Base-by-base conservation (phyloP, 1,140 invertebrate species). In the Pseudomyrmex cubaensis region DNA sequence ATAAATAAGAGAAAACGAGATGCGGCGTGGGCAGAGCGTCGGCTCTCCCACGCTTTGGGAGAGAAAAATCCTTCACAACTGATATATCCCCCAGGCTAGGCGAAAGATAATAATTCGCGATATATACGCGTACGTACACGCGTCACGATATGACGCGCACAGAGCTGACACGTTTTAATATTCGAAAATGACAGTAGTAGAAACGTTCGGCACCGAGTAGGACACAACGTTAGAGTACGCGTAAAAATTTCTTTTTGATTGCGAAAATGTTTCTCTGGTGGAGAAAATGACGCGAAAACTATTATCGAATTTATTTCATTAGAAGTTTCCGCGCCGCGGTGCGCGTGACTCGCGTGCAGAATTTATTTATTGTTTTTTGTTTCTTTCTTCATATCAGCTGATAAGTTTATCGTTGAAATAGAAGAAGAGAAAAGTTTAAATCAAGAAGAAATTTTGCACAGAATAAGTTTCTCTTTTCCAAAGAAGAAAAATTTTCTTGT, bases 71-170 rank as follows among this genome's bases (percentile, higher is more conserved):
- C 20, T 63, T 75, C 63, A 54, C n/a, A 66, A 35, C 73, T 35
- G 46, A 4, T 63, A 54, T 76, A 7, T 1, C 57, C n/a, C 13
- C 46, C 62, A 8, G 22, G 61, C 17, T 20, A 48, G 48, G 25
- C 64, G 20, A 64, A 54, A 66, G 74, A 76, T 76, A 76, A 76
- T 66, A 76, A 76, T 66, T 76, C 61, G 57, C 59, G 74, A 66
- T 48, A 66, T 64, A 66, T 64, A 52, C 4, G 35, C 64, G 46
- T 66, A 61, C 22, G 52, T 76, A 66, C 8, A 12, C 22, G n/a
- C 61, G 61, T 35, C 35, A 35, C 35, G 5, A 35, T 35, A 35
- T 35, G 5, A 35, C 35, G 35, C 35, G 35, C 35, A 52, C n/a
- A 54, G 15, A 7, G 61, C 9, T 25, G n/a, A 17, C 59, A 35